Base-by-base conservation (phyloP, 2,797 vertebrate genomes). In the Myotis myotis region DNA sequence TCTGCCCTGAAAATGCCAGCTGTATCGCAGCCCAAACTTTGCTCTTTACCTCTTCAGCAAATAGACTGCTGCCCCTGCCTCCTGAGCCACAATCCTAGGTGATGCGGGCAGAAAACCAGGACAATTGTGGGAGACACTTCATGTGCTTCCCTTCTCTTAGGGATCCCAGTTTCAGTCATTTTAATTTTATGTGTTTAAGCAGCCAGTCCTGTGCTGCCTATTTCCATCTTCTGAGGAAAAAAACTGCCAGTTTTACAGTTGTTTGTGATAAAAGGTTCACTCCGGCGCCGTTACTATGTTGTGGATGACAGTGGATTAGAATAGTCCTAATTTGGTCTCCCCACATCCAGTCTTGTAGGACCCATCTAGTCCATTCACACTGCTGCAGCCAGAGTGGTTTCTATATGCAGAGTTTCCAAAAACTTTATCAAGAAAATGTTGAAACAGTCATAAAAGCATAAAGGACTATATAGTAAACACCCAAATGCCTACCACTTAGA, bases 221-320 rank as follows among this genome's bases (percentile, higher is more conserved):
- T 41, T 94, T 80, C 64, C 33, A 90, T 83, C 66, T 88, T 96
- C 62, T 64, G 41, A 64, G 87, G 57, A 60, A 17, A 22, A 86
- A 53, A 68, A 13, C 3, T 28, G 44, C 28, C 57, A 66, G 60
- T 76, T 85, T 92, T 57, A 64, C 8, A 81, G 16, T 38, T 49
- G 7, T 87, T 93, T 68, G 68, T 9, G 19, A 16, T 75, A 28
- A 88, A 79, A 75, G 38, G 41, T 66, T 53, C 44, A 57, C 36
- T 44, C 33, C 47, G n/a, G 30, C 17, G 72, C 33, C 20, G 6
- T 76, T 79, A 66, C 64, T 41, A 30, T 16, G 5, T 19, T 57
- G 38, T 44, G 22, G 41, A 68, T 88, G 25, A 79, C 86, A 71
- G 38, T 8, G 3, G 51, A 51, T 87, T 76, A 33, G 9, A 17